These are phyloP conservation scores for Ooceraea biroi DNA, from an alignment of 1,140 invertebrate species.

Conservation along the genomic window DNA sequence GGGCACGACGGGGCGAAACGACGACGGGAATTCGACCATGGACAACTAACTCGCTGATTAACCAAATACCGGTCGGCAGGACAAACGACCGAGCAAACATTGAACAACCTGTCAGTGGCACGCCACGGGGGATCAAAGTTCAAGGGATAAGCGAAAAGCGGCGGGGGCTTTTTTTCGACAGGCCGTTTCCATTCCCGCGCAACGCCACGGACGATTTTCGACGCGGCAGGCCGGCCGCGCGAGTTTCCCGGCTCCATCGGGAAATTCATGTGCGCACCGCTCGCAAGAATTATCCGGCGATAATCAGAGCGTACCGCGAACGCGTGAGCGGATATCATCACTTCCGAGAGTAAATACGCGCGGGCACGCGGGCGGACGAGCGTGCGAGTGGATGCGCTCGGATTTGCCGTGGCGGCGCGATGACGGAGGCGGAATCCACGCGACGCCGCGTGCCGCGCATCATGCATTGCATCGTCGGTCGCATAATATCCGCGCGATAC, in stretches of 20 bases:
- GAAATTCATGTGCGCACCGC: conserved; percentile 56
- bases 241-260: conserved; percentile 48
- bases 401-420: conserved; percentile 40
- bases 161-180: conserved; percentile 51
- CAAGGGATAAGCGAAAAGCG: conserved; percentile 72
- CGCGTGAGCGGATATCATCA: conserved; percentile 54
- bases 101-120: conserved; percentile 75
- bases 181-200: conserved; percentile 2
- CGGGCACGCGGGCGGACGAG: too few species aligned
- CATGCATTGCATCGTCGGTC: conserved; percentile 17
- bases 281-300: conserved; percentile 60
- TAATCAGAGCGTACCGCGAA: conserved; percentile 57
- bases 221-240: conserved; percentile 4
- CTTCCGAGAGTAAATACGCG: conserved; percentile 56
- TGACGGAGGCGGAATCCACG: conserved; percentile 32
- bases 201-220: conserved; percentile 65
- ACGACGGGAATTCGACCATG: conserved; percentile 74
- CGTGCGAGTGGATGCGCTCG: conserved; percentile 45
- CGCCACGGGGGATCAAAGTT: conserved; percentile 77
- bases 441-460: conserved; percentile 37
- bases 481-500: conserved; percentile 36
- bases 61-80: conserved; percentile 77
- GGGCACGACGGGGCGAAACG: conserved; percentile 48
- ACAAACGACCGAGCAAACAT: conserved; percentile 78
- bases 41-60: conserved; percentile 79